Evolutionary conservation across 1,140 invertebrate species (phyloP), one percentile per base, ranked within the genome.

Genomic region (Oedothorax gibbosus): DNA sequence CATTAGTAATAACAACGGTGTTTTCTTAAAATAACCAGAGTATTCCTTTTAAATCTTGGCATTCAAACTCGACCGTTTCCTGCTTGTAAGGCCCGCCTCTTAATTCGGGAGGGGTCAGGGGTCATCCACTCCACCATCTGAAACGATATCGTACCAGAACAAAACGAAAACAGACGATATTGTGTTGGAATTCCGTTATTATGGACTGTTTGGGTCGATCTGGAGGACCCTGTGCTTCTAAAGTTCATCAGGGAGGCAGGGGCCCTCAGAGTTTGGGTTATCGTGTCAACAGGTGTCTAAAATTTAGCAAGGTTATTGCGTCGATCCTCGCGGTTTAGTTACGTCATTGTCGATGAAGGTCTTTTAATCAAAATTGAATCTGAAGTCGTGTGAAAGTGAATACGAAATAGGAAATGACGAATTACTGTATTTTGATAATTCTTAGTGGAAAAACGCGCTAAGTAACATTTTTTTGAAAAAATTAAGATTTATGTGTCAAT

Each of bases 81-180:
- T 71, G 69, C 54, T 71, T 15, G 35, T 71, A 20, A 12, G 35
- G 76, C 53, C 15, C 35, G 49, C 69, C 53, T 56, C 14, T 50
- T 9, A n/a, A 18, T 20, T 49, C 72, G 14, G n/a, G 56, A 11
- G 15, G 14, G 72, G 21, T 35, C 15, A 75, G 57, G 57, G 72
- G 72, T 75, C 72, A 14, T 51, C 50, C 15, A 20, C 35, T n/a
- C 68, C 50, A 57, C 72, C 72, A 75, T 75, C 54, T 75, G 72
- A 75, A n/a, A 75, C 20, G 54, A 75, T 75, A 75, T 75, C 54
- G 1, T 49, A 6, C 3, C 54, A 11, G 51, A 75, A 57, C 11
- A 21, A 15, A n/a, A 12, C 54, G 1, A 57, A 56, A 75, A 57
- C 53, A 35, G n/a, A 35, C 18, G 54, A 21, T n/a, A 75, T 57